Evolutionary conservation across 2,113 vertebrate species (phyloP).

Genomic region (Ammodytes marinus): DNA sequence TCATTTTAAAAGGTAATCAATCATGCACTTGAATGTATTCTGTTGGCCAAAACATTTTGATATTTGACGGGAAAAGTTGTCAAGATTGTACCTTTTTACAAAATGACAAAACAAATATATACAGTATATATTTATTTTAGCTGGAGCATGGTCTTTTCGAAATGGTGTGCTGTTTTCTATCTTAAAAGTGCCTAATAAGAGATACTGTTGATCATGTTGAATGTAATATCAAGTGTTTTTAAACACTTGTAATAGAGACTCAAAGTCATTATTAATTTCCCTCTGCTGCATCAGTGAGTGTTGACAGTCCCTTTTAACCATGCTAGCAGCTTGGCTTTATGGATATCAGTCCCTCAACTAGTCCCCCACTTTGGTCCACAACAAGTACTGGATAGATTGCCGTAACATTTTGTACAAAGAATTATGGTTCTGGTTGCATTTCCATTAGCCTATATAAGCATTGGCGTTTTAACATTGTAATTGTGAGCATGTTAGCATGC

Average conservation of each 20-base stretch:
- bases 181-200: neutral
- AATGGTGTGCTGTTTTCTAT: neutral
- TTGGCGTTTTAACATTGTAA: too few species aligned
- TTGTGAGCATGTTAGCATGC: too few species aligned
- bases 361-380: too few species aligned
- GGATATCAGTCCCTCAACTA: too few species aligned
- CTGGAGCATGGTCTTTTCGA: neutral
- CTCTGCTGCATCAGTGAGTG: neutral
- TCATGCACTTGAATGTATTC: neutral
- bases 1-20: neutral
- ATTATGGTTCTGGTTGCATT: too few species aligned
- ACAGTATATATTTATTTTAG: neutral
- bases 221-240: neutral
- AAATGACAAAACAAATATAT: too few species aligned
- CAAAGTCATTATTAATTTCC: too few species aligned
- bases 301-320: too few species aligned
- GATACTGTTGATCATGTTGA: neutral
- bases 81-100: neutral
- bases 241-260: neutral
- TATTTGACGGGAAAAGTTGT: neutral
- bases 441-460: too few species aligned
- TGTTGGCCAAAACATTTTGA: neutral
- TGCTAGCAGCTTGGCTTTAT: too few species aligned
- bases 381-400: too few species aligned
- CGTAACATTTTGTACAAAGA: too few species aligned